Evolutionary conservation across 2,888 invertebrate genomes (phyloP), one percentile per base, ranked within the genome.

Genomic region (Tenthredo distinguenda): DNA sequence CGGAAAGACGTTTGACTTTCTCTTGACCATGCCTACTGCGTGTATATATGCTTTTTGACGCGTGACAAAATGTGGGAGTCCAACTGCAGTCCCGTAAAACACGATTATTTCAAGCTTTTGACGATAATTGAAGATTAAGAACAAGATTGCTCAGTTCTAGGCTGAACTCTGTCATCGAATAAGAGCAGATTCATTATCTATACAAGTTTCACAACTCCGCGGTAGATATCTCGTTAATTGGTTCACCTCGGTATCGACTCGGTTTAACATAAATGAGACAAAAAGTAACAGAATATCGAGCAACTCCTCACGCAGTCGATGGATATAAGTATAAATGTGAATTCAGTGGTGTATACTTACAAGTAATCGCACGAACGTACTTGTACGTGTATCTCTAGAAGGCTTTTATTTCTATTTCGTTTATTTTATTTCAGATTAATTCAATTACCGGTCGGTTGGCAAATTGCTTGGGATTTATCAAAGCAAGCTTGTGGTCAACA

Each of bases 401-500:
- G 55, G 34, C 71, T 83, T 62, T 81, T 21, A 10, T 65, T 62
- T 81, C 43, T 65, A 31, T 81, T 81, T 62, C 81, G 58, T 81
- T 81, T n/a, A 58, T 81, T 81, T 81, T 62, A 81, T 81, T n/a
- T 21, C 40, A 85, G 83, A 85, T 85, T 85, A 82, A 85, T 85
- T 85, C 85, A 85, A 85, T 85, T 82, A 85, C 68, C n/a, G 18
- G 71, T 43, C 55, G 26, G 40, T 83, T 83, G 72, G 83, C 85
- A 85, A 85, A 85, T 85, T 71, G 72, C 74, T 43, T 26, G 9
- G 74, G 50, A 85, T 85, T 85, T 82, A 85, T 85, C 85, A 74
- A 77, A 58, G 68, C 47, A 18, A 34, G 21, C 26, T 37, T 50
- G 58, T 47, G 88, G 50, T 87, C 87, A 88, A 87, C 87, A 86